These are phyloP conservation scores for Platysternon megacephalum DNA, from an alignment of 2,113 vertebrate genomes.

Conservation along the genomic window DNA sequence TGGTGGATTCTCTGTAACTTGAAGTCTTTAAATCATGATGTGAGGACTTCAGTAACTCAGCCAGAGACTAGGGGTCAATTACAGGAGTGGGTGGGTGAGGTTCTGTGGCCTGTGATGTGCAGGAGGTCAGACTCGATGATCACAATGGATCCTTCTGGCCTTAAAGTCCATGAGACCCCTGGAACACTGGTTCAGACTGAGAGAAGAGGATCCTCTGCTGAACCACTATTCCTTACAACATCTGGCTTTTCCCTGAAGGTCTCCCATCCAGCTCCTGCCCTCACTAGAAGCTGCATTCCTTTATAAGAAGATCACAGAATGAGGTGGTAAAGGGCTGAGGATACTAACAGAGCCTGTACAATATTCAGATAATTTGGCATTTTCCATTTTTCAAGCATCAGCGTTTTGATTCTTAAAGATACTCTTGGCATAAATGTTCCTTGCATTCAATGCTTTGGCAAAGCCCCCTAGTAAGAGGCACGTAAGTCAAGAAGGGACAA, in stretches of 20 bases:
- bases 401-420: not conserved
- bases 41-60: not conserved
- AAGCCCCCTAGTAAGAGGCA: rapidly evolving
- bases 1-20: not conserved
- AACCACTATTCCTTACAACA: not conserved
- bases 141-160: not conserved
- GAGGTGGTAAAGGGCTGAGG: no score
- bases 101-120: not conserved
- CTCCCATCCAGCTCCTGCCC: rapidly evolving
- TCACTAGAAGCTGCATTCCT: not conserved
- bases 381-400: not conserved
- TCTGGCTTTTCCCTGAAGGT: not conserved
- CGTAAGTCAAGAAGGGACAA: rapidly evolving
- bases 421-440: not conserved
- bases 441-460: not conserved
- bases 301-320: rapidly evolving
- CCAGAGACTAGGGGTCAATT: not conserved
- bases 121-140: not conserved
- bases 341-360: not conserved
- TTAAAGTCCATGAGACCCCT: rapidly evolving
- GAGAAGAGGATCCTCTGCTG: not conserved
- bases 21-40: not conserved
- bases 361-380: not conserved
- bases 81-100: not conserved
- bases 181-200: not conserved